Percentiles rank a stretch among this genome's conserved stretches.
Evolutionary conservation across 2,888 invertebrate genomes (phyloP).

Genomic region (Congeria kusceri): DNA sequence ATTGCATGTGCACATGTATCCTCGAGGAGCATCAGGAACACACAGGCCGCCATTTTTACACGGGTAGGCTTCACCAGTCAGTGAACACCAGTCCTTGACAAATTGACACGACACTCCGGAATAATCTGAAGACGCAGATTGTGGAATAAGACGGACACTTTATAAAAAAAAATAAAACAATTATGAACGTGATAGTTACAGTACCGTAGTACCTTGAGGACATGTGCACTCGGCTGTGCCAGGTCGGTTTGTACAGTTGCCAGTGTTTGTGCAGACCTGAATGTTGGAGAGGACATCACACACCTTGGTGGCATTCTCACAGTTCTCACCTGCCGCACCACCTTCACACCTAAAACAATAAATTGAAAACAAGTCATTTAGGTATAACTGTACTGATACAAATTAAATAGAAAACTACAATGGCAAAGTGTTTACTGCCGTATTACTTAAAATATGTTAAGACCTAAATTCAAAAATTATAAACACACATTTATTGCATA

Average conservation of each 20-base stretch:
- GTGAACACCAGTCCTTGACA: constrained; percentile 56
- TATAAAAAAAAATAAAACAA: too few species aligned
- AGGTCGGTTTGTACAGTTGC: constrained; percentile 22
- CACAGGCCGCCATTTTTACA: constrained; percentile 59
- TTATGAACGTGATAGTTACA: too few species aligned
- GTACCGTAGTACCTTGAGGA: constrained; percentile 34
- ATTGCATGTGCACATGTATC: constrained; percentile 51
- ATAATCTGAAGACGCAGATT: constrained; percentile 62
- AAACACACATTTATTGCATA: too few species aligned
- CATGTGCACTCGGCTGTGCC: constrained; percentile 38
- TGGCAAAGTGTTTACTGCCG: too few species aligned
- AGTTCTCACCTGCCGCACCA: constrained; percentile 61
- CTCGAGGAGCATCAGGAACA: constrained; percentile 17
- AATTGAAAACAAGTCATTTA: too few species aligned
- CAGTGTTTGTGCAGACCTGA: constrained; percentile 29
- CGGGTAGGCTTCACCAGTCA: constrained; percentile 13
- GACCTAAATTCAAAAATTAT: too few species aligned
- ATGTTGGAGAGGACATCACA: constrained; percentile 44
- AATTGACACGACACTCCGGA: constrained; percentile 63
- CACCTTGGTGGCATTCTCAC: constrained; percentile 49
- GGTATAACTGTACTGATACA: too few species aligned
- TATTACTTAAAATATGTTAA: too few species aligned
- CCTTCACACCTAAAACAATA: constrained; percentile 56
- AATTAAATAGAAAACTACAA: too few species aligned
- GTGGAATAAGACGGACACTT: too few species aligned